Conservation (phyloP, 2,888 invertebrate genomes). For the Oscheius sp. region DNA sequence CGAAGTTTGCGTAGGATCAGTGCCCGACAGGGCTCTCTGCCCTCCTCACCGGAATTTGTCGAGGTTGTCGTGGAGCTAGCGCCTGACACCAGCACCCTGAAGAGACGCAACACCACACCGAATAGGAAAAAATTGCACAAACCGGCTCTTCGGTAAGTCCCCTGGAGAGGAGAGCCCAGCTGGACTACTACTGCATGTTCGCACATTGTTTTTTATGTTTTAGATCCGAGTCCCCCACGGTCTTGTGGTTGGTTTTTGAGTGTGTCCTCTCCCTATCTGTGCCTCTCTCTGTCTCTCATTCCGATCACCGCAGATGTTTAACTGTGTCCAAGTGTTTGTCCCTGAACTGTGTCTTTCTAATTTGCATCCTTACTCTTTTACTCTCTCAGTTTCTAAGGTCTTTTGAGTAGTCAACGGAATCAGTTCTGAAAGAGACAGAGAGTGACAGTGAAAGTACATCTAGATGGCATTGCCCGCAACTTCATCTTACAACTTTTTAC, state of each 20-base stretch:
- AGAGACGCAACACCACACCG: conserved; percentile 28
- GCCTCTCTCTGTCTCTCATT: conserved; percentile 9
- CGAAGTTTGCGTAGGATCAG: conserved; percentile 29
- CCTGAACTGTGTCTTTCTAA: neutral
- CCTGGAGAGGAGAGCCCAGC: neutral
- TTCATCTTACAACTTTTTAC: neutral
- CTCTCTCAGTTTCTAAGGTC: neutral
- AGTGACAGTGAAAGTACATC: neutral
- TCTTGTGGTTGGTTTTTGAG: conserved; percentile 31
- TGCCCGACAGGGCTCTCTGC: neutral
- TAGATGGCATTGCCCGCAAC: neutral
- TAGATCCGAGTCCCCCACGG: conserved; percentile 29
- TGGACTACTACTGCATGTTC: neutral
- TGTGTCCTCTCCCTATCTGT: conserved; percentile 3
- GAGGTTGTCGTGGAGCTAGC: conserved; percentile 6
- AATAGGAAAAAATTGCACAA: conserved; percentile 20
- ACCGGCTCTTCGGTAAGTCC: conserved; percentile 11
- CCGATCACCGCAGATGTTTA: neutral
- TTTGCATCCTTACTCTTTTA: neutral
- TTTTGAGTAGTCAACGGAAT: neutral
- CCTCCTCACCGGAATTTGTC: conserved; percentile 17
- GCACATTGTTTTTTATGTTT: conserved; percentile 12
- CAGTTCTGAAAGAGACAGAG: neutral
- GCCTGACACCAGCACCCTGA: conserved; percentile 13
- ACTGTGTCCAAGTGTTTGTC: neutral